Evolutionary conservation across 2,888 invertebrate species (phyloP).

Genomic region (Toxonevra muliebris): DNA sequence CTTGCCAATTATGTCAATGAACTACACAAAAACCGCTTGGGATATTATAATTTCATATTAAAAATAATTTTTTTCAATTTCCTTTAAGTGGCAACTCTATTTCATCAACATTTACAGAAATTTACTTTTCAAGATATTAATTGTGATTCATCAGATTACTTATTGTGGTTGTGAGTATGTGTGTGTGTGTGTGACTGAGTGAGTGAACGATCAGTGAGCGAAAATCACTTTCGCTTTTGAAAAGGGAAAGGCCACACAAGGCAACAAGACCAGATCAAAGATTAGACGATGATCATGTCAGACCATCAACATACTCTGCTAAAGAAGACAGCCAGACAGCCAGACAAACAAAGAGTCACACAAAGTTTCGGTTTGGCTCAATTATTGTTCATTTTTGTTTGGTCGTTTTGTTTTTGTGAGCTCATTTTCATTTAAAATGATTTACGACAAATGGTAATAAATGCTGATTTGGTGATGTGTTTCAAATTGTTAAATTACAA

Average conservation of each 20-base stretch:
- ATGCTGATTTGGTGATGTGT: conserved; percentile 16
- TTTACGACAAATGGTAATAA: conserved; percentile 21
- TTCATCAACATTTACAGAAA: too few species aligned
- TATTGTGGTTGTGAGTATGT: not conserved
- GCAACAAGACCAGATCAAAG: conserved; percentile 18
- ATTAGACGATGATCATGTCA: conserved; percentile 15
- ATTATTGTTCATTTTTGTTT: not conserved
- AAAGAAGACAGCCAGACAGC: not conserved
- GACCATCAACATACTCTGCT: conserved; percentile 14
- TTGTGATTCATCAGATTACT: too few species aligned
- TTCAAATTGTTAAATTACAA: not conserved
- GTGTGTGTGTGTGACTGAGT: not conserved
- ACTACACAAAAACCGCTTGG: too few species aligned
- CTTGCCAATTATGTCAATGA: too few species aligned
- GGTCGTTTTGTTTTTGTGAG: not conserved
- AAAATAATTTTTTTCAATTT: too few species aligned
- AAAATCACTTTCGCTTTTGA: conserved; percentile 25
- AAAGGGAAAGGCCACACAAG: conserved; percentile 29
- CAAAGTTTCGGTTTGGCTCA: not conserved
- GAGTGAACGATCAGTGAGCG: not conserved
- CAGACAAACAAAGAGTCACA: conserved; percentile 5
- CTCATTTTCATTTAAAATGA: conserved; percentile 17
- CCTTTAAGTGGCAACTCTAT: too few species aligned
- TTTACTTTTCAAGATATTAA: too few species aligned
- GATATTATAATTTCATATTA: too few species aligned